These are phyloP conservation scores for Lymantria dispar DNA, from an alignment of 2,888 invertebrate genomes.

Conservation along the genomic window DNA sequence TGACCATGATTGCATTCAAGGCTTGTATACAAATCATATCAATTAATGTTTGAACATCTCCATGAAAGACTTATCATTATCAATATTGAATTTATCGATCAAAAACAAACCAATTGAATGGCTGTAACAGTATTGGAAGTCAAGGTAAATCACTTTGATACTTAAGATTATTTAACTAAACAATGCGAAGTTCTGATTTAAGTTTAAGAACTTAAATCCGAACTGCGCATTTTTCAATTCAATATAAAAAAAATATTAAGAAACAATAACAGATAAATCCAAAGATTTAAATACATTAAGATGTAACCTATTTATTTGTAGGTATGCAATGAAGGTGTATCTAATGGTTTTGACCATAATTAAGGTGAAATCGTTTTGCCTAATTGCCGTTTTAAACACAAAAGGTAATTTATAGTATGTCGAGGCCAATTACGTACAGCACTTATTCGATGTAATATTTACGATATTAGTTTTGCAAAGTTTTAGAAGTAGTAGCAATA, in stretches of 20 bases:
- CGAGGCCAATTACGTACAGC: conserved; percentile 29
- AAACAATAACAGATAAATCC: no score
- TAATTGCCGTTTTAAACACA: conserved; percentile 19
- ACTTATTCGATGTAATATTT: conserved; percentile 13
- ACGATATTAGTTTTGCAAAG: conserved; percentile 13
- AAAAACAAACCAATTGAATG: no score
- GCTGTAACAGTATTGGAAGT: no score
- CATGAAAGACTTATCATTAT: not conserved
- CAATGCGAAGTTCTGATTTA: no score
- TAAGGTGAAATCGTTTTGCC: conserved; percentile 16
- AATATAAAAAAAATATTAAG: no score
- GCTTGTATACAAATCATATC: conserved; percentile 7
- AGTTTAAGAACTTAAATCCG: no score
- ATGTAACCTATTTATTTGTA: conserved; percentile 2
- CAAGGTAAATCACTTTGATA: no score
- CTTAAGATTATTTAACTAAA: no score
- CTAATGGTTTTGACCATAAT: conserved; percentile 19
- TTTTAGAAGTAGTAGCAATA: conserved; percentile 7
- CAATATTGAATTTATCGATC: no score
- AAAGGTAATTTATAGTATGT: conserved; percentile 29
- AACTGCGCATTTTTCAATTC: no score
- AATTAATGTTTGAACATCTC: conserved; percentile 2
- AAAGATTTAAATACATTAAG: not conserved
- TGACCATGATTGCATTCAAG: conserved; percentile 10
- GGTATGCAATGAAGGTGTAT: conserved; percentile 11